These are phyloP conservation scores for Triplophysa tibetana DNA, from an alignment of 2,113 vertebrate species.

Conservation along the genomic window DNA sequence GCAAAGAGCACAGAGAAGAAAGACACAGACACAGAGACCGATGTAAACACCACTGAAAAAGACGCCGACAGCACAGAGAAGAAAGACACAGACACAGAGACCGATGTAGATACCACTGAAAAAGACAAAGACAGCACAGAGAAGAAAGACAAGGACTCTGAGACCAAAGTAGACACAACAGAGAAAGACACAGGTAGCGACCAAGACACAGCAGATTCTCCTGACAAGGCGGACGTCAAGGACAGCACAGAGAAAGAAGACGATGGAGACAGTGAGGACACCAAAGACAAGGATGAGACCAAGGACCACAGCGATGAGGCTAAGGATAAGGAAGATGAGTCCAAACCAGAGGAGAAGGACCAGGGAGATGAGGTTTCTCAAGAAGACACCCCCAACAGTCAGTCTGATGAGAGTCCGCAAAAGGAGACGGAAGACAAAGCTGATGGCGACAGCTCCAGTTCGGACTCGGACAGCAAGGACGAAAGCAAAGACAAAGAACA, in stretches of 20 bases:
- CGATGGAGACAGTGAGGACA: slow-evolving; percentile 30
- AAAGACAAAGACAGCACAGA: slow-evolving; percentile 37
- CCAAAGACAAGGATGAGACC: not conserved
- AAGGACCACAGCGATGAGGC: not conserved
- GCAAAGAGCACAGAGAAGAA: slow-evolving; percentile 31
- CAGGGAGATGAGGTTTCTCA: slow-evolving; percentile 7
- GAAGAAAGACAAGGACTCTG: not conserved
- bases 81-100: not conserved
- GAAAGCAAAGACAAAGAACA: slow-evolving; percentile 44
- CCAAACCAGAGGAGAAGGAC: slow-evolving; percentile 10
- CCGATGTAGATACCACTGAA: not conserved
- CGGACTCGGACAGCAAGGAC: slow-evolving; percentile 19
- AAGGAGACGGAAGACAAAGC: slow-evolving; percentile 15
- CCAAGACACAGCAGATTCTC: slow-evolving; percentile 23
- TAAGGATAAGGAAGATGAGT: slow-evolving; percentile 26
- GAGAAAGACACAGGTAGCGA: slow-evolving; percentile 38
- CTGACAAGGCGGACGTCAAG: slow-evolving; percentile 9
- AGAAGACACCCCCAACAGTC: not conserved
- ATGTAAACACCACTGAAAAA: not conserved
- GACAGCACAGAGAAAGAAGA: slow-evolving; percentile 25
- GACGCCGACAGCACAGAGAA: slow-evolving; percentile 38
- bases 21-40: no score
- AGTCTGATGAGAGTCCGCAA: slow-evolving; percentile 19
- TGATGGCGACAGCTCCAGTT: slow-evolving; percentile 3
- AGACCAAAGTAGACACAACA: not conserved